Base-by-base conservation (phyloP, 2,888 invertebrate species). In the Lasioglossum morio region DNA sequence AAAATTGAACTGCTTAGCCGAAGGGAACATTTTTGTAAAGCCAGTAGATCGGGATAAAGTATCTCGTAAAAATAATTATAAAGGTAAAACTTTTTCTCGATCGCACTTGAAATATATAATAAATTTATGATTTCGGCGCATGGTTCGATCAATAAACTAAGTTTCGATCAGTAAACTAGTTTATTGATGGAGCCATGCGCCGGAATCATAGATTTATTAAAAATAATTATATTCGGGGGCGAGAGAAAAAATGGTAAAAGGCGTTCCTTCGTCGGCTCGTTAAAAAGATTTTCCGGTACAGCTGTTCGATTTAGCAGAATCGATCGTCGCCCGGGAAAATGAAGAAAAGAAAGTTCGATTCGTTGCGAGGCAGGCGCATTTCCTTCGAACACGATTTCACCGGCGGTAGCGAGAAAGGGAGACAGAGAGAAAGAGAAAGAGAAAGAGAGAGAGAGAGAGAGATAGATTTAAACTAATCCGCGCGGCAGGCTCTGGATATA, bases 351-450 rank as follows among this genome's bases (percentile, higher is more conserved):
- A 30, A 69, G 69, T 37, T 80, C 57, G 79, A 40, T 23, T n/a
- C n/a, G 30, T 19, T 30, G 34, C 34, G 37, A 57, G 16, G 10
- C n/a, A 27, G 37, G 30, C 37, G 73, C 57, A 76, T 78, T 79
- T 78, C 79, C 79, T 72, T 72, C 63, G 48, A 60, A 74, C 80
- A 40, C 77, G 85, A 87, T 82, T 82, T 84, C 85, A 72, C 72
- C 81, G 57, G 7, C 19, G 34, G 4, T 0, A 19, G 63, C 10
- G 14, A 27, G 27, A 60, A 23, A 60, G 27, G n/a, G n/a, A 57
- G 12, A n/a, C 8, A 60, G 60, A 60, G 27, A n/a, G 27, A 27
- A 14, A 60, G 27, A 53, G 53, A 60, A n/a, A 27, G 27, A 72
- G 34, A 30, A 0, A 30, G 16, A 63, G 30, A 16, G 16, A 63